phyloP scores from a whole-genome alignment of 2,113 vertebrate species.

The Erythrocercus mccallii region DNA sequence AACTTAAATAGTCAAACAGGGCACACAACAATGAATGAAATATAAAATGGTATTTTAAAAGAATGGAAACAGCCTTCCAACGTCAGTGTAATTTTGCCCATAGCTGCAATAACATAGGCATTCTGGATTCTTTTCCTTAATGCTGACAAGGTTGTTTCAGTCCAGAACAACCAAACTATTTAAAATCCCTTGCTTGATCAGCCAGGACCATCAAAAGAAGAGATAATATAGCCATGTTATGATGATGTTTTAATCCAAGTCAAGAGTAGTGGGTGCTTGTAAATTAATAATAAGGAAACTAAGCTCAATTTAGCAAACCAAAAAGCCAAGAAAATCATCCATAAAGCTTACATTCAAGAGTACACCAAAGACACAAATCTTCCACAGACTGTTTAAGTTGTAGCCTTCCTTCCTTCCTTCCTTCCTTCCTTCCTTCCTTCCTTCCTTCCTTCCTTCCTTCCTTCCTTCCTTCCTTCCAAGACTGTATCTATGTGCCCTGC shows the following conservation, averaged over 20 bases:
- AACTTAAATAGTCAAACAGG: background rate
- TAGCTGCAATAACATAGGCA: background rate
- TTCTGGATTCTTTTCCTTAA: slow-evolving; percentile 2
- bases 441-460: too few species aligned
- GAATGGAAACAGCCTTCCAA: background rate
- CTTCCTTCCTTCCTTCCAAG: background rate
- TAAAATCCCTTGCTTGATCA: slow-evolving; percentile 5
- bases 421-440: too few species aligned
- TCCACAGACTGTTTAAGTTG: background rate
- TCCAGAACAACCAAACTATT: background rate
- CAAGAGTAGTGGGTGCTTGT: background rate
- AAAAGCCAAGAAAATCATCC: background rate
- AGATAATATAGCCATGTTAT: background rate
- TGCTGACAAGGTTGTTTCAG: background rate
- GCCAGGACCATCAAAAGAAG: background rate
- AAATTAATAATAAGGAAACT: background rate
- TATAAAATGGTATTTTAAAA: background rate
- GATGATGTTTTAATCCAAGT: background rate
- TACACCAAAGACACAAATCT: background rate
- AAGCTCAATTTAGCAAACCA: background rate
- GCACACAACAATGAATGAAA: background rate
- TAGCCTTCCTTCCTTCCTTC: background rate
- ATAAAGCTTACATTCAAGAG: background rate
- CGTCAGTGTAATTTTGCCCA: background rate
- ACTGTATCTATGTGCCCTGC: background rate